Evolutionary conservation across 35 echinoderm and acorn worm genomes (phyloP).

Genomic region (Hemicentrotus pulcherrimus): DNA sequence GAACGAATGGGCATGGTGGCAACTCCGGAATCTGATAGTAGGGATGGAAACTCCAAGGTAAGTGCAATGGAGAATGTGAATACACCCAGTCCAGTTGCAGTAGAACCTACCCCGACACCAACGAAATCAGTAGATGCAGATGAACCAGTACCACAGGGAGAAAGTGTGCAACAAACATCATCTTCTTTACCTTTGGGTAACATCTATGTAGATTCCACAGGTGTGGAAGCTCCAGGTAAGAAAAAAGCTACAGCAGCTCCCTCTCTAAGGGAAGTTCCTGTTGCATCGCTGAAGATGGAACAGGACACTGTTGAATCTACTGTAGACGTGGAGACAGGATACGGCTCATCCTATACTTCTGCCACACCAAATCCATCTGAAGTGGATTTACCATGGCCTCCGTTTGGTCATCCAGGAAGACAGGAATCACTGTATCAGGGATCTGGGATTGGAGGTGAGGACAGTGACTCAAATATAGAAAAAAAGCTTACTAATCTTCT

Average conservation of each 20-base stretch:
- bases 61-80: not conserved
- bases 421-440: not conserved
- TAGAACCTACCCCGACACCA: not conserved
- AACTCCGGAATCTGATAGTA: not conserved
- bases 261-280: not conserved
- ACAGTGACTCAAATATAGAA: not conserved
- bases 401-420: not conserved
- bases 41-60: not conserved
- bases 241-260: not conserved
- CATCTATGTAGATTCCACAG: not conserved
- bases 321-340: not conserved
- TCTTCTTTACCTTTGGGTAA: not conserved
- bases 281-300: not conserved
- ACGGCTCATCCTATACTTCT: not conserved
- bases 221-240: not conserved
- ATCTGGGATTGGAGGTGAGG: not conserved
- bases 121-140: not conserved
- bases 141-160: not conserved
- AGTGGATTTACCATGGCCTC: not conserved
- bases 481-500: conserved; percentile 10
- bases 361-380: not conserved
- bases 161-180: not conserved
- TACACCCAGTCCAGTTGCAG: not conserved
- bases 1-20: not conserved
- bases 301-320: not conserved